Evolutionary conservation across 2,113 vertebrate genomes (phyloP).

Genomic region (Zingel zingel): DNA sequence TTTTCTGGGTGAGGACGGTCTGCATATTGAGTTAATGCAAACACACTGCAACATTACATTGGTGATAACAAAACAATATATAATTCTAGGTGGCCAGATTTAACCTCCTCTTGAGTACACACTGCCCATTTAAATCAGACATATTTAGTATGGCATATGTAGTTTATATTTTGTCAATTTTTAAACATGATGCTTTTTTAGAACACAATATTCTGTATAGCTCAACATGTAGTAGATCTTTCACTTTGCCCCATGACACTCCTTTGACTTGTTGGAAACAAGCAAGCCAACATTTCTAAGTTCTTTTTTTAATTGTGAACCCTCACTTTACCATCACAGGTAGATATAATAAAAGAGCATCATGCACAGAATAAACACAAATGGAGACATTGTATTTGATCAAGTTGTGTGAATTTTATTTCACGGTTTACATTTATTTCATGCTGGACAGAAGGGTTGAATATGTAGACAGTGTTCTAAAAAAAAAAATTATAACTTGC

Average conservation of each 20-base stretch:
- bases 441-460: not conserved
- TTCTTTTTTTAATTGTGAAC: constrained; percentile 53
- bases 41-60: not conserved
- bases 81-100: not conserved
- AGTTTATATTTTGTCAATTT: constrained; percentile 60
- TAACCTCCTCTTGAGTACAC: constrained; percentile 33
- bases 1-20: no score
- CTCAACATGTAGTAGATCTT: constrained; percentile 55
- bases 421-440: not conserved
- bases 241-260: constrained; percentile 43
- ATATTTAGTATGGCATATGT: constrained; percentile 31
- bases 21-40: not conserved
- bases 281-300: constrained; percentile 38
- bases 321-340: constrained; percentile 39
- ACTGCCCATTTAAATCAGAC: constrained; percentile 44
- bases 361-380: constrained; percentile 74
- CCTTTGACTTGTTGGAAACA: constrained; percentile 30
- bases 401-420: not conserved
- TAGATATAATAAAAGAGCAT: constrained; percentile 63
- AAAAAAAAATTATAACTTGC: not conserved
- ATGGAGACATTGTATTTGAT: constrained; percentile 44
- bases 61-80: not conserved
- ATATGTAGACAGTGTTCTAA: not conserved
- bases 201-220: constrained; percentile 68
- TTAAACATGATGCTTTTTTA: constrained; percentile 65